A percentile compares a stretch with the other conserved stretches of the same genome.
phyloP scores from a whole-genome alignment of 2,888 invertebrate species.

The Lypha dubia region DNA sequence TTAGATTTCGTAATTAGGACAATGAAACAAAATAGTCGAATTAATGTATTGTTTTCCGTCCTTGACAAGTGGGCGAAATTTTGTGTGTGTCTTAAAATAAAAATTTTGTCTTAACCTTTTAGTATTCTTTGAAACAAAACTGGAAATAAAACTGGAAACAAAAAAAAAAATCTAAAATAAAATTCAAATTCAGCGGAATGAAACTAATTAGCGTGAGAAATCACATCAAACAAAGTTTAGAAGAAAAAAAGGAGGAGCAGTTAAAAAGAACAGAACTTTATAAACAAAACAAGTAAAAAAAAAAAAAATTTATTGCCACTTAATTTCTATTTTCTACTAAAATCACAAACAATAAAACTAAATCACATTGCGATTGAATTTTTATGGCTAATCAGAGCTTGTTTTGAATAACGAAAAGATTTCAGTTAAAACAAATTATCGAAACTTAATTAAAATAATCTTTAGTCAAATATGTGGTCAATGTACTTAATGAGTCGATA shows the following conservation, averaged over 20 bases:
- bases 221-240: background rate
- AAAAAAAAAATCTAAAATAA: background rate
- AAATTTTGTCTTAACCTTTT: no score
- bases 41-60: no score
- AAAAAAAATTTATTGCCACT: conserved; percentile 1
- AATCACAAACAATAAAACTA: conserved; percentile 26
- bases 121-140: no score
- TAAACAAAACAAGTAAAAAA: no score
- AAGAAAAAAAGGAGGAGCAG: background rate
- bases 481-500: conserved; percentile 14
- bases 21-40: no score
- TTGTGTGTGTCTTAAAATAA: background rate
- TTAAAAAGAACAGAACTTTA: background rate
- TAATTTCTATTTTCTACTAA: conserved; percentile 18
- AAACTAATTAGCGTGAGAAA: conserved; percentile 1
- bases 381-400: conserved; percentile 1
- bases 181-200: background rate
- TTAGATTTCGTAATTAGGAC: no score
- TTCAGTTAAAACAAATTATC: conserved; percentile 19
- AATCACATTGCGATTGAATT: background rate
- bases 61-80: no score
- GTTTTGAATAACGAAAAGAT: conserved; percentile 30
- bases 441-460: conserved; percentile 21
- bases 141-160: no score
- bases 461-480: conserved; percentile 4